Conservation (phyloP, 2,888 invertebrate genomes). For the Tricholauxania praeusta region DNA sequence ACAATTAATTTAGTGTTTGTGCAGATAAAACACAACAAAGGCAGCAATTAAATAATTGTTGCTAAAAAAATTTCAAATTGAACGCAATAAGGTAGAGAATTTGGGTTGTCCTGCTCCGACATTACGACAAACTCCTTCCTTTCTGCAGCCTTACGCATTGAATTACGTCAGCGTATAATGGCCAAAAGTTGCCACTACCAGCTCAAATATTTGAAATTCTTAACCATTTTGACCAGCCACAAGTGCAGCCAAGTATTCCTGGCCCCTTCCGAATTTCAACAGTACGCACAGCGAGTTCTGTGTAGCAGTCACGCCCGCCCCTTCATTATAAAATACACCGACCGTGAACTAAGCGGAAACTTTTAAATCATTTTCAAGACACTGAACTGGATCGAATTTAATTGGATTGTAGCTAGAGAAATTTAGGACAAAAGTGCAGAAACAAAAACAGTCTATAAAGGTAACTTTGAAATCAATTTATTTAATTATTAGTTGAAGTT, state of each 20-base stretch:
- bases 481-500: no score
- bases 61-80: no score
- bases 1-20: no score
- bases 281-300: constrained; percentile 46
- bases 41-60: no score
- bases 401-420: not conserved
- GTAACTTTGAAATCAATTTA: not conserved
- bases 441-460: not conserved
- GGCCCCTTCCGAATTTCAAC: constrained; percentile 45
- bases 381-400: constrained; percentile 10
- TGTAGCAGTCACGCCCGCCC: constrained; percentile 52
- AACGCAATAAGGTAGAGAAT: no score
- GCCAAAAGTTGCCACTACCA: constrained; percentile 47
- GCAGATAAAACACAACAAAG: no score
- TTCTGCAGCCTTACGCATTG: no score
- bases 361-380: constrained; percentile 28
- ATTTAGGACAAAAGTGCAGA: constrained; percentile 1
- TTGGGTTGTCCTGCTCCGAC: no score
- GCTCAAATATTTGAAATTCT: constrained; percentile 39
- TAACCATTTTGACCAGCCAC: constrained; percentile 33
- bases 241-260: constrained; percentile 39
- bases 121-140: no score
- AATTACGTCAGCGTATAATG: constrained; percentile 47
- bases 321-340: constrained; percentile 62
- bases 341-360: constrained; percentile 59